A percentile compares a stretch with the other conserved stretches of the same genome.
Evolutionary conservation across 2,113 vertebrate species (phyloP).

Genomic region (Cepphus grylle): DNA sequence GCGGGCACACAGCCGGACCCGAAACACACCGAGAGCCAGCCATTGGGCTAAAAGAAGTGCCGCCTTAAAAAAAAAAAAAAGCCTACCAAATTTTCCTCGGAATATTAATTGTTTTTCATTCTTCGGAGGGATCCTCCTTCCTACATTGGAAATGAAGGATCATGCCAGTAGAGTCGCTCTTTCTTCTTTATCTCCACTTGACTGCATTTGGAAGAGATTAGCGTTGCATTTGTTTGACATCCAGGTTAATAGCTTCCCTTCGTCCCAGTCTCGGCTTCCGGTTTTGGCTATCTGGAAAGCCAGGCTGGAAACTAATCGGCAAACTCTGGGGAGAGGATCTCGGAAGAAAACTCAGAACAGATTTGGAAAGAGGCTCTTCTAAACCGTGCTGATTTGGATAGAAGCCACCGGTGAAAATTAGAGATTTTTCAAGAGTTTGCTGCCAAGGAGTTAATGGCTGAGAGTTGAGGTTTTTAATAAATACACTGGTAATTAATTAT

Average conservation of each 20-base stretch:
- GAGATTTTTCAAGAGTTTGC: slow-evolving; percentile 18
- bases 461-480: slow-evolving; percentile 12
- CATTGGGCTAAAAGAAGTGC: neutral
- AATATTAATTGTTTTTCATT: neutral
- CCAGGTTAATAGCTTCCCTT: slow-evolving; percentile 48
- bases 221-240: slow-evolving; percentile 33
- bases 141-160: neutral
- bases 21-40: rapidly evolving
- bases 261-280: slow-evolving; percentile 27
- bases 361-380: neutral
- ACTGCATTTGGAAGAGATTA: slow-evolving; percentile 59
- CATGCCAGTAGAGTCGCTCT: neutral
- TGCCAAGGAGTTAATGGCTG: slow-evolving; percentile 1
- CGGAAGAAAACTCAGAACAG: neutral
- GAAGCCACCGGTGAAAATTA: neutral
- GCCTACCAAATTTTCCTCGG: neutral
- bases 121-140: neutral
- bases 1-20: neutral
- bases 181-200: slow-evolving; percentile 1
- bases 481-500: neutral
- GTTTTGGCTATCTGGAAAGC: slow-evolving; percentile 10
- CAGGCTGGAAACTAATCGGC: slow-evolving; percentile 8
- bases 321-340: slow-evolving; percentile 24
- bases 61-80: neutral
- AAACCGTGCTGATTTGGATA: neutral